phyloP scores from a whole-genome alignment of 2,888 invertebrate species.

The Ichneumoninae sp. region DNA sequence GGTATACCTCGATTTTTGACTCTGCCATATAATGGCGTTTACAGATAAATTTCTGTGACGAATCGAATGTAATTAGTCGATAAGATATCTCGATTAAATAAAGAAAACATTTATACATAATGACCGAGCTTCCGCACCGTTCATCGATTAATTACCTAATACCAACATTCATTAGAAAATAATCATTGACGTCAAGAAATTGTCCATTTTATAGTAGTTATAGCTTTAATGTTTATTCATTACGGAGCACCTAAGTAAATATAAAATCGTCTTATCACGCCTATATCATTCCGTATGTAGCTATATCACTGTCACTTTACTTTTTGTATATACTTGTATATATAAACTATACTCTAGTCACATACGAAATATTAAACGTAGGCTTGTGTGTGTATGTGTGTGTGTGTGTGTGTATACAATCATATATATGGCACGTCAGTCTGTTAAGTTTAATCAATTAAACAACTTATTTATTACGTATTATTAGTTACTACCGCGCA shows the following conservation, averaged over 20 bases:
- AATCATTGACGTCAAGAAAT: slow-evolving; percentile 23
- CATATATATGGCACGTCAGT: slow-evolving; percentile 83
- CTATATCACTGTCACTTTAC: slow-evolving; percentile 79
- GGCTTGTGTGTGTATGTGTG: slow-evolving; percentile 76
- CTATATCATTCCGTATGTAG: slow-evolving; percentile 79
- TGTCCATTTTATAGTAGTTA: slow-evolving; percentile 41
- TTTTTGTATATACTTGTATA: slow-evolving; percentile 70
- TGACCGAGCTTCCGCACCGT: slow-evolving; percentile 58
- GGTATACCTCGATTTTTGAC: slow-evolving; percentile 64
- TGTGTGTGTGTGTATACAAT: slow-evolving; percentile 74
- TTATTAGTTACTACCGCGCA: slow-evolving; percentile 77
- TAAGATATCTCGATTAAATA: slow-evolving; percentile 74
- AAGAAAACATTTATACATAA: slow-evolving; percentile 74
- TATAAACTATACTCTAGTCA: slow-evolving; percentile 80
- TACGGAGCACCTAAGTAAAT: slow-evolving; percentile 81
- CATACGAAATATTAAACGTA: slow-evolving; percentile 80
- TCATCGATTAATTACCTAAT: not conserved
- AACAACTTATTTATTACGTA: slow-evolving; percentile 73
- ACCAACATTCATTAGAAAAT: not conserved
- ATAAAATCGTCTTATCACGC: slow-evolving; percentile 79
- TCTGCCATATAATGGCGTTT: slow-evolving; percentile 72
- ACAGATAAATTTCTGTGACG: slow-evolving; percentile 73
- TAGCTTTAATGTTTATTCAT: slow-evolving; percentile 76
- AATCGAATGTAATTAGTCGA: slow-evolving; percentile 74
- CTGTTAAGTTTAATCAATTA: slow-evolving; percentile 82